Conservation (phyloP, 1,140 invertebrate genomes). For the Theocolax elegans region DNA sequence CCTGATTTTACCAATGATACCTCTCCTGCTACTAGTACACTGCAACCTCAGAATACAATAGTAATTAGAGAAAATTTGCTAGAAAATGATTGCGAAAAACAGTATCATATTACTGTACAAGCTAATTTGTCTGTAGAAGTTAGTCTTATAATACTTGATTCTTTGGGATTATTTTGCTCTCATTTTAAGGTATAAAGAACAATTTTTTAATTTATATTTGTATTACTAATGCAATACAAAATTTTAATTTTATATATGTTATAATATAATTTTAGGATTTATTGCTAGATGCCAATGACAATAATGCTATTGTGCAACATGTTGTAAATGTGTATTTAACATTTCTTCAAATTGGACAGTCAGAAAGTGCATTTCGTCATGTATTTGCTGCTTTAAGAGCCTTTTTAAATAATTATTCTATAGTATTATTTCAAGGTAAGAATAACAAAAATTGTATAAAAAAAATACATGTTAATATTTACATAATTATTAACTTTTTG, state of each 20-base stretch:
- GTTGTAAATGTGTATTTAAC: conserved; percentile 86
- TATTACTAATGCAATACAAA: not conserved
- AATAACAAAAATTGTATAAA: not conserved
- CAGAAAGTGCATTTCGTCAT: conserved; percentile 88
- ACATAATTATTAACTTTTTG: no score
- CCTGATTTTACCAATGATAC: conserved; percentile 70
- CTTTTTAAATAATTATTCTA: conserved; percentile 91
- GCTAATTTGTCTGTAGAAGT: conserved; percentile 92
- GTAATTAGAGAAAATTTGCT: conserved; percentile 69
- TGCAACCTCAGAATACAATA: conserved; percentile 66
- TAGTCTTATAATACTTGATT: conserved; percentile 87
- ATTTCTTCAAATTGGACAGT: conserved; percentile 89
- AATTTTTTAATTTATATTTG: conserved; percentile 6
- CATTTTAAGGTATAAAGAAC: conserved; percentile 73
- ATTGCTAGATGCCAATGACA: conserved; percentile 74
- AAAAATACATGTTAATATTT: no score
- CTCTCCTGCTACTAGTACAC: conserved; percentile 65
- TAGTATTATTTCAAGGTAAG: conserved; percentile 82
- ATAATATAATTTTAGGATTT: conserved; percentile 63
- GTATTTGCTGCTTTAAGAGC: conserved; percentile 90
- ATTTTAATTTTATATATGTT: no score
- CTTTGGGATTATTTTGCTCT: conserved; percentile 84
- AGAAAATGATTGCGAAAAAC: conserved; percentile 71
- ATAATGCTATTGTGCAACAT: conserved; percentile 82
- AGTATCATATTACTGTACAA: conserved; percentile 79